These are phyloP conservation scores for Fragum whitleyi DNA, from an alignment of 2,888 invertebrate species.

Conservation along the genomic window DNA sequence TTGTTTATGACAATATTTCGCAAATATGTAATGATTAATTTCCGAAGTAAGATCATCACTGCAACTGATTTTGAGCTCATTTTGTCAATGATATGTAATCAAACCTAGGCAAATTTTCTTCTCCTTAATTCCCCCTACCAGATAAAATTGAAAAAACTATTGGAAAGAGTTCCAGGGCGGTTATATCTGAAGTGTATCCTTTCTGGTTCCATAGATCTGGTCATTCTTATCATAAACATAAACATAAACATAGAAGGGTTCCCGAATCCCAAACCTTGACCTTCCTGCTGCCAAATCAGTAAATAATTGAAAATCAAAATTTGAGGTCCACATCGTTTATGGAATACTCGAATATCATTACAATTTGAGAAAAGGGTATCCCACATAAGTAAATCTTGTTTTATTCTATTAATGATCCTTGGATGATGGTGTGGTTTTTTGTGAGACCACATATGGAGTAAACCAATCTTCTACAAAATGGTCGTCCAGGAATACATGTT, in stretches of 20 bases:
- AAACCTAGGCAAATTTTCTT: constrained; percentile 40
- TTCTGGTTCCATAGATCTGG: constrained; percentile 28
- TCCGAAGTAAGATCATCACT: constrained; percentile 36
- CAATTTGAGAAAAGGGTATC: constrained; percentile 24
- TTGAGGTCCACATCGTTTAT: constrained; percentile 42
- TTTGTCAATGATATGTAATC: constrained; percentile 45
- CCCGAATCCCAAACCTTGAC: constrained; percentile 46
- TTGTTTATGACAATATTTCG: constrained; percentile 27
- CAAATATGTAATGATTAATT: constrained; percentile 31
- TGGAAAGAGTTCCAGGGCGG: constrained; percentile 42
- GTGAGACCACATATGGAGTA: constrained; percentile 41
- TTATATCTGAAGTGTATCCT: constrained; percentile 32
- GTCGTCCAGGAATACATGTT: constrained; percentile 30
- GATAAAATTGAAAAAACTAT: constrained; percentile 20
- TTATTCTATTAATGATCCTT: constrained; percentile 27
- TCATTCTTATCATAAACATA: constrained; percentile 31
- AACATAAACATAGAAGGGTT: constrained; percentile 26
- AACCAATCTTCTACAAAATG: constrained; percentile 44
- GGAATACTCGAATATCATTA: constrained; percentile 42
- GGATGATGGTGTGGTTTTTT: constrained; percentile 47
- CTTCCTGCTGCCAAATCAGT: constrained; percentile 45
- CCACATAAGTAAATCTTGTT: constrained; percentile 35
- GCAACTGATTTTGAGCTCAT: constrained; percentile 44
- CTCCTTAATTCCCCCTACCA: constrained; percentile 34
- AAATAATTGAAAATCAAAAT: constrained; percentile 41